phyloP scores from a whole-genome alignment of 2,797 vertebrate species.

The Mus caroli region DNA sequence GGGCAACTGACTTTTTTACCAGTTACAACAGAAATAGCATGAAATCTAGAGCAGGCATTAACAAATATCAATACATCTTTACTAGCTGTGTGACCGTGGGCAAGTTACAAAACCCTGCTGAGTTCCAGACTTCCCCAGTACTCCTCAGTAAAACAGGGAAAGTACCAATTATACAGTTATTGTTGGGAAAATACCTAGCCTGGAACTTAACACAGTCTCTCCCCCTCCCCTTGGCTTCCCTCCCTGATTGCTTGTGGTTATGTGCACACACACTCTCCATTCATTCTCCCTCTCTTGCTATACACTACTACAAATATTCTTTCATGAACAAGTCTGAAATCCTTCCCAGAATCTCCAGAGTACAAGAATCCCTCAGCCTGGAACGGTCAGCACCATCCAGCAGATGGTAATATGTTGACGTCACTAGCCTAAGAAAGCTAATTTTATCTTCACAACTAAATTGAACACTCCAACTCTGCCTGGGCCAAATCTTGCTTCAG shows the following conservation, averaged over 20 bases:
- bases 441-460: slow-evolving; percentile 11
- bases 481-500: neutral
- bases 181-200: neutral
- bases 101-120: neutral
- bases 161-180: neutral
- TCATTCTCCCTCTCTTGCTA: neutral
- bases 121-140: neutral
- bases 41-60: neutral
- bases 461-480: neutral
- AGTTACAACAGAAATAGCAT: neutral
- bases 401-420: neutral
- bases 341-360: neutral
- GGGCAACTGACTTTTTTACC: neutral
- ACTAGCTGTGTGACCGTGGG: neutral
- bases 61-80: neutral
- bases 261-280: neutral
- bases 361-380: neutral
- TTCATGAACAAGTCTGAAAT: slow-evolving; percentile 8
- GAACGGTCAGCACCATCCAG: neutral
- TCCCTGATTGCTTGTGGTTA: neutral
- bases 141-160: neutral
- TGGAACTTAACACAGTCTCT: neutral
- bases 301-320: neutral
- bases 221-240: neutral
- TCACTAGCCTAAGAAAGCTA: neutral